Base-by-base conservation (phyloP, 2,888 invertebrate species). In the Acrobasis repandana region DNA sequence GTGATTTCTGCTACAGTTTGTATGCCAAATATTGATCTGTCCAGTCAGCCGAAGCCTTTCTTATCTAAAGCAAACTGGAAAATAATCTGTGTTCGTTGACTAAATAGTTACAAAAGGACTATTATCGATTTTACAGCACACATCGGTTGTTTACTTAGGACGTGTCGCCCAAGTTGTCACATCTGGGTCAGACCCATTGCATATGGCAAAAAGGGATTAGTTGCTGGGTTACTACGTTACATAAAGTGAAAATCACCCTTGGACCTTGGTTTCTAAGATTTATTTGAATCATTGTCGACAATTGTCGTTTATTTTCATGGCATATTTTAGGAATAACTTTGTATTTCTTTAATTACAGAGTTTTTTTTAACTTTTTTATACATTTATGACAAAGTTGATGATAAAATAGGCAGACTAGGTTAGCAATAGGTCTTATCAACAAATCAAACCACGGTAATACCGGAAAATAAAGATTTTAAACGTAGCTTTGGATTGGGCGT, bases 71-170 rank as follows among this genome's bases (percentile, higher is more conserved):
- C 20, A 54, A 54, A 54, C 38, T 43, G 11, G 54, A 38, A 38
- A 20, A 54, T 54, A 54, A 52, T 58, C 47, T 48, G 58, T 68
- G 65, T 68, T 65, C 56, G 58, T 54, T 67, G 60, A 56, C 57
- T 63, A 72, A 72, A 72, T 68, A 70, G 67, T 66, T 62, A 58
- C 60, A 61, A 61, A 65, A 65, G 60, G 61, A 46, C 58, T 61
- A 65, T 67, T 70, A 70, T 74, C 70, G 65, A 65, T 70, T 69
- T 67, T 68, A 63, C 64, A 65, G 63, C 61, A 65, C 67, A 65
- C 64, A 69, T 67, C 65, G 49, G 60, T 64, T 70, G 69, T 74
- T 73, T 70, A 61, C 61, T 71, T 74, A 72, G 74, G 74, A 70
- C 63, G 64, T 61, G 63, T 62, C 61, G 57, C 51, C 50, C 48